Conservation (phyloP, 2,797 vertebrate genomes). For the Pagetopsis macropterus region DNA sequence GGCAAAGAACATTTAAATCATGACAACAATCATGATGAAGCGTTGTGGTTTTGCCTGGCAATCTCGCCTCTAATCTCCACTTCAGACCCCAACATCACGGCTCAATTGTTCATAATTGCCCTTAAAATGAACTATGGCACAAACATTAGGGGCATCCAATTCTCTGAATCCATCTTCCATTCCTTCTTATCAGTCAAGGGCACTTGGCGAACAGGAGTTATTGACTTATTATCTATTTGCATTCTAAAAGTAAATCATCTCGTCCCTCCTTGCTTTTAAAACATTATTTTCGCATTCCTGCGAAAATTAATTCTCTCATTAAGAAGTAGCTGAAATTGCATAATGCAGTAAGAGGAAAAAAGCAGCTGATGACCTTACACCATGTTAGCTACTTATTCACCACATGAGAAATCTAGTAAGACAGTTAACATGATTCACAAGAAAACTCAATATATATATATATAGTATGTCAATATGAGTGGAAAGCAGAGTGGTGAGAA, state of each 20-base stretch:
- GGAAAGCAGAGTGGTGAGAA: constrained; percentile 20
- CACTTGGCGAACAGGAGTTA: constrained; percentile 59
- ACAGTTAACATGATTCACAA: neutral
- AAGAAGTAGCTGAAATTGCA: constrained; percentile 25
- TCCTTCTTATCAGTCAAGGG: constrained; percentile 68
- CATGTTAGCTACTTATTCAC: constrained; percentile 11
- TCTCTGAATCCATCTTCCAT: constrained; percentile 71
- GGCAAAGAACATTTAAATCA: constrained; percentile 68
- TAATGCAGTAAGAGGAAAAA: neutral
- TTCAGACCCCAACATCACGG: constrained; percentile 65
- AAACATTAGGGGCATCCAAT: constrained; percentile 68
- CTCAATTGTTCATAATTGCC: constrained; percentile 80
- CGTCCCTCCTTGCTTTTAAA: constrained; percentile 50
- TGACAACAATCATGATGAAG: constrained; percentile 77
- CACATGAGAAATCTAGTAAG: neutral
- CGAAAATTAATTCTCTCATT: constrained; percentile 50
- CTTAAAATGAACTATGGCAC: constrained; percentile 73
- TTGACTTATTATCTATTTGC: constrained; percentile 66
- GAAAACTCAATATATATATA: neutral
- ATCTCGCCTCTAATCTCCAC: constrained; percentile 79
- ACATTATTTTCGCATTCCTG: constrained; percentile 31
- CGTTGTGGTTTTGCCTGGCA: constrained; percentile 55
- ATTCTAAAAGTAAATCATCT: constrained; percentile 64
- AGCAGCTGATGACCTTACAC: neutral
- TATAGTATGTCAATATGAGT: neutral